Base-by-base conservation (phyloP, 2,888 invertebrate genomes). In the Rhodophaea formosa region DNA sequence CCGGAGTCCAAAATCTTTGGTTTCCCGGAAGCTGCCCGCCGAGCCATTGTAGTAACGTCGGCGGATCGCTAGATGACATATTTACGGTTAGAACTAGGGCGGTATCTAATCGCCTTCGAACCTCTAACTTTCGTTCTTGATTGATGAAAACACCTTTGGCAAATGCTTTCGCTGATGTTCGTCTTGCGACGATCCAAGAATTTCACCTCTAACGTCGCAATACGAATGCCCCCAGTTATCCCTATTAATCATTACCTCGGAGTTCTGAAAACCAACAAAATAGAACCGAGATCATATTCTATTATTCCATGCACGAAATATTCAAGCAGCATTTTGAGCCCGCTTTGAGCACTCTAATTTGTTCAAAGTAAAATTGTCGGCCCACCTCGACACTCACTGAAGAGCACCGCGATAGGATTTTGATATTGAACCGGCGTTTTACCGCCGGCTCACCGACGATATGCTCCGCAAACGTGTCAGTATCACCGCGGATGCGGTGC, bases 81-180 rank as follows among this genome's bases (percentile, higher is more conserved):
- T 93, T 93, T 93, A 92, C 87, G 92, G 92, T 92, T 88, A 91
- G 91, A 92, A 92, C 92, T 91, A 92, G 90, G 93, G 91, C 92
- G 92, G 93, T 93, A 93, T 93, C 92, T 93, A 92, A 93, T 93
- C 93, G 93, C 92, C 93, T 93, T 93, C 93, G 93, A 93, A 89
- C 93, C 93, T 92, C 93, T 92, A 91, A 93, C 93, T 92, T 93
- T 92, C 92, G 92, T 93, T 92, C 93, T 92, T 93, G 92, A 93
- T 93, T 92, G 93, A 93, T 92, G 93, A 93, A 93, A 92, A 92
- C 92, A 91, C 92, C 91, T 91, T 93, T 93, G 93, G 93, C 93
- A 93, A 93, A 93, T 93, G 93, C 93, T 93, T 93, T 93, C 92
- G 93, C 93, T 86, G 85, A 83, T 80, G 93, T 92, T 82, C 87